Evolutionary conservation across 2,888 invertebrate genomes (phyloP).

Genomic region (Ferrisia virgata): DNA sequence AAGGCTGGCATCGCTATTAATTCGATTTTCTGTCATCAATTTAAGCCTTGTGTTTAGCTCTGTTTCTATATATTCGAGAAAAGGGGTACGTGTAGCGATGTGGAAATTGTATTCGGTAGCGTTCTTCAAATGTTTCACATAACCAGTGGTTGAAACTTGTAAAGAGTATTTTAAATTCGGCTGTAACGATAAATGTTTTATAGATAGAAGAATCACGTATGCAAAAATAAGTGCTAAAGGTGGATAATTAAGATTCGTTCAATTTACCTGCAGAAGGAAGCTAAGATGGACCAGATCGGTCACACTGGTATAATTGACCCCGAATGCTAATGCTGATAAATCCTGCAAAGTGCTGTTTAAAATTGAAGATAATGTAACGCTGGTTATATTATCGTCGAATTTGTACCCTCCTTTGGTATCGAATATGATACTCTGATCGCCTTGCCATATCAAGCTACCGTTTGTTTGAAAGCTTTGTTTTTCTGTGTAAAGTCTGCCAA

Average conservation of each 20-base stretch:
- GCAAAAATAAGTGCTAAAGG: neutral
- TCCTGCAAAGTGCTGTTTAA: constrained; percentile 47
- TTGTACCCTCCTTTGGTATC: constrained; percentile 46
- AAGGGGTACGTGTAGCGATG: constrained; percentile 48
- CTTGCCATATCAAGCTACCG: constrained; percentile 47
- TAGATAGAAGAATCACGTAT: neutral
- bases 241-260: neutral
- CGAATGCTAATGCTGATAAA: constrained; percentile 46
- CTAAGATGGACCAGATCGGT: constrained; percentile 44
- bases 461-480: constrained; percentile 46
- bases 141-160: constrained; percentile 47
- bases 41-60: constrained; percentile 45
- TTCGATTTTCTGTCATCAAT: constrained; percentile 46
- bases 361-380: constrained; percentile 44
- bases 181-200: constrained; percentile 43
- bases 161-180: constrained; percentile 49
- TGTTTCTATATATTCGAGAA: constrained; percentile 46
- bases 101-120: constrained; percentile 34
- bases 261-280: constrained; percentile 56
- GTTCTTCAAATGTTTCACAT: constrained; percentile 43
- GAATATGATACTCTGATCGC: constrained; percentile 44
- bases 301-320: constrained; percentile 46
- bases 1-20: constrained; percentile 47
- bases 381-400: constrained; percentile 44
- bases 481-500: constrained; percentile 35